Evolutionary conservation across 2,888 invertebrate genomes (phyloP).

Genomic region (Schizaphis graminum): DNA sequence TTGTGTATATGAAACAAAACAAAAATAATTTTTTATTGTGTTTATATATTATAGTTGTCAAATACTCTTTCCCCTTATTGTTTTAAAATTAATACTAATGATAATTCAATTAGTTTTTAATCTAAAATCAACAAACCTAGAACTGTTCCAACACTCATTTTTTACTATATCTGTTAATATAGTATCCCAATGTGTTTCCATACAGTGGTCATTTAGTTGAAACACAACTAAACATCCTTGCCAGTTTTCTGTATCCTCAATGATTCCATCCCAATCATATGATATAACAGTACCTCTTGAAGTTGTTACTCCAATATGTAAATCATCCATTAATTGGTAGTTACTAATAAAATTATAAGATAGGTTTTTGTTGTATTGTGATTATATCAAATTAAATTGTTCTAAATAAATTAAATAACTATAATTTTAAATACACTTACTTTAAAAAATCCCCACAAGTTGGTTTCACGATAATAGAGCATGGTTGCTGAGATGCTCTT

Average conservation of each 20-base stretch:
- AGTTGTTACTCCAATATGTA: conserved; percentile 92
- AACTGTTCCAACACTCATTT: conserved; percentile 33
- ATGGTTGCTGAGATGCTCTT: conserved; percentile 83
- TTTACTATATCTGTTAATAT: conserved; percentile 76
- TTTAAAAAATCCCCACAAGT: conserved; percentile 89
- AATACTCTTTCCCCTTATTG: not conserved
- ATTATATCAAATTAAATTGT: not conserved
- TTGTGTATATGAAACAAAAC: no score
- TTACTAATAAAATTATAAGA: conserved; percentile 75
- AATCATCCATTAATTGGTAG: conserved; percentile 85
- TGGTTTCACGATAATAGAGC: conserved; percentile 88
- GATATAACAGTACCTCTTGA: conserved; percentile 85
- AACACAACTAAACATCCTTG: conserved; percentile 71
- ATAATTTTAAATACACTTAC: conserved; percentile 74
- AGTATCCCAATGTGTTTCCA: conserved; percentile 81
- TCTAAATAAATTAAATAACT: conserved; percentile 4
- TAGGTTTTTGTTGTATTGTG: not conserved
- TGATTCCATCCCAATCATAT: conserved; percentile 85
- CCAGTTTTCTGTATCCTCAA: conserved; percentile 72
- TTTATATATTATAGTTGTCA: not conserved
- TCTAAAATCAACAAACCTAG: conserved; percentile 27
- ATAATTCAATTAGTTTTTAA: not conserved
- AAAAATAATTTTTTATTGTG: not conserved
- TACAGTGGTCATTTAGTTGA: conserved; percentile 72
- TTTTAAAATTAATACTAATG: not conserved